phyloP scores from a whole-genome alignment of 2,888 invertebrate species.

The Eutolmus rufibarbis region DNA sequence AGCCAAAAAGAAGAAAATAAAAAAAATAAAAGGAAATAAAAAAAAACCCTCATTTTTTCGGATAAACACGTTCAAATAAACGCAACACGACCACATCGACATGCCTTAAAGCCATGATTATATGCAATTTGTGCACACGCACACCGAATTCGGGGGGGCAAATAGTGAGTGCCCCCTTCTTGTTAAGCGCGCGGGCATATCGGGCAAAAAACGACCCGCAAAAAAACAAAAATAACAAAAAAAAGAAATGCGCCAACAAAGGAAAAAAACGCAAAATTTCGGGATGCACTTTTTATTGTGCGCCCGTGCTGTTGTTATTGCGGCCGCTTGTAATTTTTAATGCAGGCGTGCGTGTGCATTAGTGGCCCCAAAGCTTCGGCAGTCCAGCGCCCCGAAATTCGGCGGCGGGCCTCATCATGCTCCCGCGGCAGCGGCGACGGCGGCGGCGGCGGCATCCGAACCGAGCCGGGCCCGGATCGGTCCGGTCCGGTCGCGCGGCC shows the following conservation, averaged over 20 bases:
- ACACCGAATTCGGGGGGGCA: constrained; percentile 31
- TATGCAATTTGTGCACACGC: constrained; percentile 40
- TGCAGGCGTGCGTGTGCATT: constrained; percentile 40
- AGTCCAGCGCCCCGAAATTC: constrained; percentile 16
- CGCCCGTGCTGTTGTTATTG: constrained; percentile 14
- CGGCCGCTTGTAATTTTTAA: constrained; percentile 37
- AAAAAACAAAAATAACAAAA: background rate
- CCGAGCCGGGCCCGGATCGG: too few species aligned
- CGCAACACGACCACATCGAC: constrained; percentile 30
- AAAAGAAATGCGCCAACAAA: background rate
- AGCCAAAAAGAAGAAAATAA: background rate
- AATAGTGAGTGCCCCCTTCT: constrained; percentile 38
- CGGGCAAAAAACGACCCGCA: background rate
- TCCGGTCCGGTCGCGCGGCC: background rate
- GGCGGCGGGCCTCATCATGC: constrained; percentile 27
- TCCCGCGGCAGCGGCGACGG: background rate
- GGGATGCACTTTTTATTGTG: constrained; percentile 40
- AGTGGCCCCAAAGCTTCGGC: constrained; percentile 26
- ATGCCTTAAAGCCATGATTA: constrained; percentile 31
- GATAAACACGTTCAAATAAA: constrained; percentile 40
- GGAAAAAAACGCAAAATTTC: constrained; percentile 15
- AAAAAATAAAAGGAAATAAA: background rate
- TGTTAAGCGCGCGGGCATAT: constrained; percentile 14
- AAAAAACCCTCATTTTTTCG: constrained; percentile 35
- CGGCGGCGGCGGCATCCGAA: too few species aligned